Percentiles rank a stretch among this genome's conserved stretches.
Conservation (phyloP, 2,888 invertebrate genomes). For the Habroteleia sp. region DNA sequence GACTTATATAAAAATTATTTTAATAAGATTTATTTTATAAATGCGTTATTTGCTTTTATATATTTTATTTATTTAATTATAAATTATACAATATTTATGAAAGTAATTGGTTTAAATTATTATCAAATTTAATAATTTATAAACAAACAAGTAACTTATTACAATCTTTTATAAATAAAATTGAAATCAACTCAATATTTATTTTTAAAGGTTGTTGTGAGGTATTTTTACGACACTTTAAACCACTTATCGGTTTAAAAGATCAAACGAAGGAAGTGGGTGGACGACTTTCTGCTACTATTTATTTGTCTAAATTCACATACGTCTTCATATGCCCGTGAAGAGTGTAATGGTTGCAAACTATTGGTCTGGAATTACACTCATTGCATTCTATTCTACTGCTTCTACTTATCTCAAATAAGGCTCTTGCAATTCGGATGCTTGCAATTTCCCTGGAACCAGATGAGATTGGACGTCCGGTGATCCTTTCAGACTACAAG, state of each 20-base stretch:
- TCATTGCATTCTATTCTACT: slow-evolving; percentile 61
- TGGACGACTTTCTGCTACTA: slow-evolving; percentile 39
- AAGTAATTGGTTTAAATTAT: no score
- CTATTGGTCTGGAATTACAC: slow-evolving; percentile 56
- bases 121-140: no score
- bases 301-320: slow-evolving; percentile 29
- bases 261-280: slow-evolving; percentile 43
- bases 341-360: slow-evolving; percentile 44
- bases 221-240: slow-evolving; percentile 34
- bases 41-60: no score
- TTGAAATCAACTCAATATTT: slow-evolving; percentile 8
- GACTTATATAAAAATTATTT: no score
- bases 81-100: no score
- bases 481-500: slow-evolving; percentile 42
- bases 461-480: slow-evolving; percentile 59
- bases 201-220: slow-evolving; percentile 9
- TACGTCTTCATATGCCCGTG: slow-evolving; percentile 34
- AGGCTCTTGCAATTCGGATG: slow-evolving; percentile 60
- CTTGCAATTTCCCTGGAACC: slow-evolving; percentile 61
- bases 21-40: no score
- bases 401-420: slow-evolving; percentile 62
- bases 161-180: slow-evolving; percentile 14
- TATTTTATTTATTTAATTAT: no score
- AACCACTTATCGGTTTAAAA: slow-evolving; percentile 39
- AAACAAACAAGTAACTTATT: no score